Conservation (phyloP, 2,888 invertebrate genomes). For the Oeneis ivallda region DNA sequence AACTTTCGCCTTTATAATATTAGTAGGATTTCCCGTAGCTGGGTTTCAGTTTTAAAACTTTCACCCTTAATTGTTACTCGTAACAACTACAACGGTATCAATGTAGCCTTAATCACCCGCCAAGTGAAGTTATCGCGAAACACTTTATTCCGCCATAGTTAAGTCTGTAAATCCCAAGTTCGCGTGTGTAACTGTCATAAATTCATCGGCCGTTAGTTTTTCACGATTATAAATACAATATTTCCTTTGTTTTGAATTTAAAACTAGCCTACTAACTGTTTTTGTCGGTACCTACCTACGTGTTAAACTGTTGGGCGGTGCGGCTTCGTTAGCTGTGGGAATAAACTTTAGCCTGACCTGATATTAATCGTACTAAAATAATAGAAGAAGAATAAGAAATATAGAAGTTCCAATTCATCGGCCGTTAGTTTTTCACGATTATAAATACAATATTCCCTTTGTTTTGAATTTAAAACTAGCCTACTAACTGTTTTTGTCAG, state of each 20-base stretch:
- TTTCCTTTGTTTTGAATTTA: conserved; percentile 15
- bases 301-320: neutral
- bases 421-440: conserved; percentile 7
- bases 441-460: conserved; percentile 14
- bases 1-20: too few relatives aligned
- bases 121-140: conserved; percentile 10
- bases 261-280: neutral
- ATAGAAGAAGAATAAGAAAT: too few relatives aligned
- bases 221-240: conserved; percentile 4
- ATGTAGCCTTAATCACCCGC: neutral
- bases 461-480: conserved; percentile 7
- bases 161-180: conserved; percentile 5
- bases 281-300: neutral
- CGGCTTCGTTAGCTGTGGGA: neutral
- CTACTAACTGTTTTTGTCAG: neutral
- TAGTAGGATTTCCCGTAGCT: too few relatives aligned
- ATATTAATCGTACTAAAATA: too few relatives aligned
- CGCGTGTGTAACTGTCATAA: conserved; percentile 12
- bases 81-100: neutral
- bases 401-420: too few relatives aligned
- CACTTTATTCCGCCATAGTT: neutral
- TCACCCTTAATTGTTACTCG: neutral
- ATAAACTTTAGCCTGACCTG: neutral
- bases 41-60: too few relatives aligned
- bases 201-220: conserved; percentile 9